Evolutionary conservation across 2,797 vertebrate species (phyloP).

Genomic region (Clangula hyemalis): DNA sequence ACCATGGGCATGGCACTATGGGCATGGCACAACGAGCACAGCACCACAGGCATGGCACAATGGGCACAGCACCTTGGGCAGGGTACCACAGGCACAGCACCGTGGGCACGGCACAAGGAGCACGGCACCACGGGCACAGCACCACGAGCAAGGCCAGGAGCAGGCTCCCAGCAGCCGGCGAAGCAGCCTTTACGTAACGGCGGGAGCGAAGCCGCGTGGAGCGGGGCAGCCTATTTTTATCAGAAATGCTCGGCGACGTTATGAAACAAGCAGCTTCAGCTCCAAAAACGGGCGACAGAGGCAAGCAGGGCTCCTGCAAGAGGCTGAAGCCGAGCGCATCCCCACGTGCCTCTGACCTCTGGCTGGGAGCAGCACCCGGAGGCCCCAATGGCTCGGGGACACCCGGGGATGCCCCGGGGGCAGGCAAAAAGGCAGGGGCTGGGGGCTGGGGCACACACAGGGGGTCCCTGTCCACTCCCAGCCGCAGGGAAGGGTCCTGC

Average conservation of each 20-base stretch:
- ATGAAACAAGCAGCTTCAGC: conserved; percentile 5
- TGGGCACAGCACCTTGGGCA: neutral
- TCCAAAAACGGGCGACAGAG: fast-evolving
- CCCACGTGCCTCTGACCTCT: neutral
- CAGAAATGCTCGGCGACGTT: neutral
- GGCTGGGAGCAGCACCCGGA: neutral
- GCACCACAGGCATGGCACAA: no score
- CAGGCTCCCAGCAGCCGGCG: neutral
- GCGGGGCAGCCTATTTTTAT: conserved; percentile 52
- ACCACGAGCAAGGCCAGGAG: neutral
- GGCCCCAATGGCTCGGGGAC: neutral
- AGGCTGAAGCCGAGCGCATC: neutral
- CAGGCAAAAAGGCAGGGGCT: neutral
- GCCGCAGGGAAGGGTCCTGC: neutral
- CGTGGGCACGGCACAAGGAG: neutral
- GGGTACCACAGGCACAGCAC: neutral
- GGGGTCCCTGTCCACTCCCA: neutral
- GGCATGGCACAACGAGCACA: no score
- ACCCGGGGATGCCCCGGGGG: neutral
- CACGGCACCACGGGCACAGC: neutral
- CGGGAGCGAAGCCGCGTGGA: neutral
- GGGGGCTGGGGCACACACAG: neutral
- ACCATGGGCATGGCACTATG: fast-evolving
- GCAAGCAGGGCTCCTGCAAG: neutral
- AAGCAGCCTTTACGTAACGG: conserved; percentile 31